Conservation (phyloP, 2,797 vertebrate species). For the Leptodactylus fallax region DNA sequence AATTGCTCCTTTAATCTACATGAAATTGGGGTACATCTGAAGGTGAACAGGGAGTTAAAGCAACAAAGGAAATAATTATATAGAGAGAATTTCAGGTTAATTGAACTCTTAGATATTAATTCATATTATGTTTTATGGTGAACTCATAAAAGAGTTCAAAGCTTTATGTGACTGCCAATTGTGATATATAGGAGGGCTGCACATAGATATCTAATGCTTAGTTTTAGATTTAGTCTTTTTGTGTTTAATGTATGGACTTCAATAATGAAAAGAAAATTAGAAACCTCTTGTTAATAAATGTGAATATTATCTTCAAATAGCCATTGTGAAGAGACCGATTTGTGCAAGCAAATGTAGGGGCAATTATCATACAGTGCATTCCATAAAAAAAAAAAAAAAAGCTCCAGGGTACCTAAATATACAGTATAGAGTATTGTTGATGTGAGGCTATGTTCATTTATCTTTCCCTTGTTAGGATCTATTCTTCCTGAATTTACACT, state of each 20-base stretch:
- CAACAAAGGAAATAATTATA: conserved; percentile 44
- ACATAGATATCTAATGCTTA: neutral
- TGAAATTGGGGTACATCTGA: conserved; percentile 1
- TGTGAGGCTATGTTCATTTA: neutral
- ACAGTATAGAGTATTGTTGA: neutral
- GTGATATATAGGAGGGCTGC: conserved; percentile 12
- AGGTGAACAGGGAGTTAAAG: conserved; percentile 29
- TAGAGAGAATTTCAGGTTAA: conserved; percentile 30
- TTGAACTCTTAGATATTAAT: conserved; percentile 44
- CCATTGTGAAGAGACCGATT: neutral
- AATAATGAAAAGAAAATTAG: neutral
- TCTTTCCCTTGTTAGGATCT: too few relatives aligned
- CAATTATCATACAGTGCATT: neutral
- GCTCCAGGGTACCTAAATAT: neutral
- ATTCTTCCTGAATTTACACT: too few relatives aligned
- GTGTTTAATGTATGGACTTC: conserved; percentile 6
- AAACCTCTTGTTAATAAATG: neutral
- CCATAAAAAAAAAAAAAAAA: neutral
- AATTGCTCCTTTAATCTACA: conserved; percentile 31
- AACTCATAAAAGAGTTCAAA: conserved; percentile 41
- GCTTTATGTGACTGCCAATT: conserved; percentile 28
- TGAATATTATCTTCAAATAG: neutral
- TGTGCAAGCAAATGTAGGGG: neutral
- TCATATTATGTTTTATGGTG: conserved; percentile 30
- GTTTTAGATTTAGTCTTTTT: neutral